Conservation (phyloP, 2,888 invertebrate genomes). For the Notocelia uddmanniana region DNA sequence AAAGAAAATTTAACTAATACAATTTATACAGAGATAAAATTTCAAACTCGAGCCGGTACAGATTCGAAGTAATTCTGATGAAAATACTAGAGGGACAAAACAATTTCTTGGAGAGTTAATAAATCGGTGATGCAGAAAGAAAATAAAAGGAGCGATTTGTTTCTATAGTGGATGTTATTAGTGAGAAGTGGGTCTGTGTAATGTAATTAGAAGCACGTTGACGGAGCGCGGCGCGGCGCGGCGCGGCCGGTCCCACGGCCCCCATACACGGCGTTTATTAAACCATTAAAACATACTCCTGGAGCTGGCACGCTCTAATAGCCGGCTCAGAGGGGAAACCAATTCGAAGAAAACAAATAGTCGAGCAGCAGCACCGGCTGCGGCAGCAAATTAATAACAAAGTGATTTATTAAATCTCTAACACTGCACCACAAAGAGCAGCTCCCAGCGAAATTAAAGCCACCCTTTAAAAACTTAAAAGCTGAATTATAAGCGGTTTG, state of each 20-base stretch:
- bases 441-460: slow-evolving; percentile 65
- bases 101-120: slow-evolving; percentile 41
- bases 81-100: slow-evolving; percentile 45
- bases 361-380: slow-evolving; percentile 55
- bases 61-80: slow-evolving; percentile 46
- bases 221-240: slow-evolving; percentile 61
- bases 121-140: slow-evolving; percentile 55
- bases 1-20: slow-evolving; percentile 76
- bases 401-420: slow-evolving; percentile 32
- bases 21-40: slow-evolving; percentile 76
- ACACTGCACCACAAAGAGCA: slow-evolving; percentile 26
- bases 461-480: slow-evolving; percentile 75
- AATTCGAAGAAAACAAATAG: slow-evolving; percentile 60
- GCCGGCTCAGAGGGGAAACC: slow-evolving; percentile 43
- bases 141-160: slow-evolving; percentile 71
- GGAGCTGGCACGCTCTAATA: slow-evolving; percentile 56
- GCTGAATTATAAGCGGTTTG: slow-evolving; percentile 67
- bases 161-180: slow-evolving; percentile 60
- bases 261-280: slow-evolving; percentile 54
- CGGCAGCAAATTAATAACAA: slow-evolving; percentile 38
- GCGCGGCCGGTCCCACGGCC: slow-evolving; percentile 56
- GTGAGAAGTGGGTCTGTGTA: slow-evolving; percentile 69
- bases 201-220: slow-evolving; percentile 77
- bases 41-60: slow-evolving; percentile 54
- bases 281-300: slow-evolving; percentile 67